A percentile compares a stretch with the other conserved stretches of the same genome.
phyloP scores from a whole-genome alignment of 2,113 vertebrate species.

The Coturnix japonica region DNA sequence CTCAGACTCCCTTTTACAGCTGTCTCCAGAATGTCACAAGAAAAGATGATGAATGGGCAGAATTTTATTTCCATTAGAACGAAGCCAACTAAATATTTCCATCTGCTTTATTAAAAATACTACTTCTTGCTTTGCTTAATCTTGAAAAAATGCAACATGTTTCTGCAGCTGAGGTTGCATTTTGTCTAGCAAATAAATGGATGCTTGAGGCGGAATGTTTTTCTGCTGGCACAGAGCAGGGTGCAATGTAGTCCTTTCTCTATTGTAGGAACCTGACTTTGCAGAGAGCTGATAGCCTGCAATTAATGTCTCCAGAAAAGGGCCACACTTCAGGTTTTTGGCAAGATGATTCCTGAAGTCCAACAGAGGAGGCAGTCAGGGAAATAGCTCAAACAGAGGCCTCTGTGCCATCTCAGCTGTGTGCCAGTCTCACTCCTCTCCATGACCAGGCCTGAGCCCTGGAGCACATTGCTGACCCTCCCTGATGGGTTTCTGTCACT shows the following conservation, averaged over 20 bases:
- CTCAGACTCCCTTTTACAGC: not conserved
- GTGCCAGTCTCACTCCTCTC: not conserved
- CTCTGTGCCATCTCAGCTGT: not conserved
- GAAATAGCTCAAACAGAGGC: not conserved
- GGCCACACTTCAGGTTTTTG: not conserved
- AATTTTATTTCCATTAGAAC: constrained; percentile 30
- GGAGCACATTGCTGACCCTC: not conserved
- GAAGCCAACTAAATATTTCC: constrained; percentile 42
- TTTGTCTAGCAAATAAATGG: constrained; percentile 2
- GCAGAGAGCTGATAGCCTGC: not conserved
- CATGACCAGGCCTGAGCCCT: not conserved
- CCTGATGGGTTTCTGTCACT: not conserved
- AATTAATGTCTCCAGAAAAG: not conserved
- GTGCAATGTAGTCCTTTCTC: not conserved
- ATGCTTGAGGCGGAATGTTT: not conserved
- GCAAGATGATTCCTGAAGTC: not conserved
- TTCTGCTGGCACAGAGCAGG: not conserved
- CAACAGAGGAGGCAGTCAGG: not conserved
- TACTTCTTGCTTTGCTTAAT: constrained; percentile 20
- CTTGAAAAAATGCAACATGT: constrained; percentile 40
- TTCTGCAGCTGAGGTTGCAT: constrained; percentile 45
- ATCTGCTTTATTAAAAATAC: constrained; percentile 48
- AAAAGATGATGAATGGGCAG: constrained; percentile 50
- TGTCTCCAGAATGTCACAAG: not conserved
- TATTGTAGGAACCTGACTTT: not conserved